These are phyloP conservation scores for Mya arenaria DNA, from an alignment of 1,140 invertebrate genomes.

Conservation along the genomic window DNA sequence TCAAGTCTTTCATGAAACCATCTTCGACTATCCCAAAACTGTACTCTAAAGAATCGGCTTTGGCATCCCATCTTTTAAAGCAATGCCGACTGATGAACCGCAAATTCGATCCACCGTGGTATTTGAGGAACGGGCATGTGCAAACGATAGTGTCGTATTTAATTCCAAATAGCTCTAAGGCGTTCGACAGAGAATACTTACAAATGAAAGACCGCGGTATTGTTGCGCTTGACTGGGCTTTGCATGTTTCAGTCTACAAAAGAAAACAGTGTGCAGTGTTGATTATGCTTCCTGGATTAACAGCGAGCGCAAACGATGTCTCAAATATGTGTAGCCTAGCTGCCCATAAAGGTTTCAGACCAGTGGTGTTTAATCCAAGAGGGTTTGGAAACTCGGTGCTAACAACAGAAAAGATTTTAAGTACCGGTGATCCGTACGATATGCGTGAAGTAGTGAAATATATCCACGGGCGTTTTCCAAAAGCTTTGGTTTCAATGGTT, in stretches of 20 bases:
- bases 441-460: constrained; percentile 73
- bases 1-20: constrained; percentile 57
- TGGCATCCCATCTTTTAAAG: constrained; percentile 70
- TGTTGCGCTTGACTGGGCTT: constrained; percentile 76
- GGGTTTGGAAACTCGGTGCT: constrained; percentile 70
- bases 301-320: constrained; percentile 60
- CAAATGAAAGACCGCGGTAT: constrained; percentile 75
- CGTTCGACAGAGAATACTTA: constrained; percentile 66
- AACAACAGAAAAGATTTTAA: constrained; percentile 73
- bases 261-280: constrained; percentile 65
- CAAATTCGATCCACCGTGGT: constrained; percentile 68
- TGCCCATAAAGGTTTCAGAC: constrained; percentile 67
- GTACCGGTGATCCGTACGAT: constrained; percentile 72
- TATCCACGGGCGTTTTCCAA: constrained; percentile 64
- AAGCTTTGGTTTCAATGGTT: constrained; percentile 67
- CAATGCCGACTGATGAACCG: constrained; percentile 64
- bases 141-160: constrained; percentile 71
- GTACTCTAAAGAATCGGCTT: constrained; percentile 72
- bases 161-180: constrained; percentile 42
- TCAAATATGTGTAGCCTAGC: constrained; percentile 60
- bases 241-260: constrained; percentile 61
- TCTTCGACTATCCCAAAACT: constrained; percentile 65
- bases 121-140: constrained; percentile 68
- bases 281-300: constrained; percentile 72
- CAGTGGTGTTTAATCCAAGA: constrained; percentile 74